These are phyloP conservation scores for Centropus bengalensis DNA, from an alignment of 2,113 vertebrate genomes.

Conservation along the genomic window DNA sequence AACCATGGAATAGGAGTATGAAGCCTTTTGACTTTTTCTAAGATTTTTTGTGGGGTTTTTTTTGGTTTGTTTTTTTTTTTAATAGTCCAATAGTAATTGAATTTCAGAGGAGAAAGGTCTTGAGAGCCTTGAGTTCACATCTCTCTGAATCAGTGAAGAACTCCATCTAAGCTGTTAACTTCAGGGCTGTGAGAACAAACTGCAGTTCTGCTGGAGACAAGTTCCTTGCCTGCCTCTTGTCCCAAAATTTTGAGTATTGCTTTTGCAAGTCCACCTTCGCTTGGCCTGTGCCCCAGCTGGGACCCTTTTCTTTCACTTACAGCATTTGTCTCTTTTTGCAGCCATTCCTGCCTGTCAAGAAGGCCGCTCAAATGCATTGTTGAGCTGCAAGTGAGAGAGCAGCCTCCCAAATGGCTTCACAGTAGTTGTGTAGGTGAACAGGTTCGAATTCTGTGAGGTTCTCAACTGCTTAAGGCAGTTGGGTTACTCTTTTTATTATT, in stretches of 20 bases:
- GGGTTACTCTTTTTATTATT: not conserved
- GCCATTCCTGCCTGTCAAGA: not conserved
- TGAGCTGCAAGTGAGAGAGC: not conserved
- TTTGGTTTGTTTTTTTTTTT: not conserved
- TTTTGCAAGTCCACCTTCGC: not conserved
- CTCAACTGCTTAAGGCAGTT: not conserved
- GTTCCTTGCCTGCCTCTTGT: not conserved
- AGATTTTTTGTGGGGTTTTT: too few relatives aligned
- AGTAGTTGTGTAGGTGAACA: not conserved
- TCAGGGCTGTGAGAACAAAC: not conserved
- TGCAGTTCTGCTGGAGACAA: not conserved
- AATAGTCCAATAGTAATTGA: not conserved
- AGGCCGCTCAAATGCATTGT: not conserved
- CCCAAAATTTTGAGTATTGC: not conserved
- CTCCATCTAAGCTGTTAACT: not conserved
- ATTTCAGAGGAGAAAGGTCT: not conserved
- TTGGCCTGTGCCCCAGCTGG: not conserved
- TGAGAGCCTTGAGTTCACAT: not conserved
- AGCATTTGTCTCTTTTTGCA: not conserved
- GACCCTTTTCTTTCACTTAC: not conserved
- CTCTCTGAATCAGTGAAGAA: not conserved
- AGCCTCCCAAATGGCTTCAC: not conserved
- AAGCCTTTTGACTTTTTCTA: not conserved
- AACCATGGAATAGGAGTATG: not conserved
- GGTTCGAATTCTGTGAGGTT: not conserved